A percentile compares a stretch with the other conserved stretches of the same genome.
Conservation (phyloP, 2,888 invertebrate genomes). For the Catocala fraxini region DNA sequence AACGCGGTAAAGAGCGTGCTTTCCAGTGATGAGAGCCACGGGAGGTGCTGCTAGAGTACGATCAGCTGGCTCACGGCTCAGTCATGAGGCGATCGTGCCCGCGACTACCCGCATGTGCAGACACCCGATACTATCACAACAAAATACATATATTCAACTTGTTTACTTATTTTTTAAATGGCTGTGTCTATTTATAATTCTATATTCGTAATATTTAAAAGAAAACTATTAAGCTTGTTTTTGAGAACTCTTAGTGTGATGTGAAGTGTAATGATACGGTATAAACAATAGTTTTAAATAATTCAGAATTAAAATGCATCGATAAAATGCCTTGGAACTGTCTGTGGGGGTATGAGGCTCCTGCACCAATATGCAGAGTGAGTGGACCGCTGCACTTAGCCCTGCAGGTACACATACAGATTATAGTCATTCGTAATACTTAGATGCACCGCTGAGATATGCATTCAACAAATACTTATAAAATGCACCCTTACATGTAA, state of each 20-base stretch:
- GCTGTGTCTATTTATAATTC: slow-evolving; percentile 5
- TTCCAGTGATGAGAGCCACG: slow-evolving; percentile 26
- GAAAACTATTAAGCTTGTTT: background rate
- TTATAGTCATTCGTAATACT: background rate
- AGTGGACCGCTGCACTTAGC: slow-evolving; percentile 77
- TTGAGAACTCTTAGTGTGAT: slow-evolving; percentile 13
- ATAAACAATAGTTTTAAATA: slow-evolving; percentile 14
- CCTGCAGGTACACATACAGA: slow-evolving; percentile 66
- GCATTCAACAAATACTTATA: background rate
- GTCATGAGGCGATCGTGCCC: slow-evolving; percentile 66
- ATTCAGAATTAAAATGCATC: slow-evolving; percentile 53
- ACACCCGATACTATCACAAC: slow-evolving; percentile 16
- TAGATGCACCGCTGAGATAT: background rate
- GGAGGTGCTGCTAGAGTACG: slow-evolving; percentile 46
- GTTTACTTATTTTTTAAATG: slow-evolving; percentile 15
- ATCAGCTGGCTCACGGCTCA: slow-evolving; percentile 65
- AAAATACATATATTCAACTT: slow-evolving; percentile 14
- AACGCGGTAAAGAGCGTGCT: slow-evolving; percentile 14
- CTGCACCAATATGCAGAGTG: slow-evolving; percentile 78
- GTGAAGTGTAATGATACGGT: slow-evolving; percentile 36
- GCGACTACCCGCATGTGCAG: slow-evolving; percentile 57
- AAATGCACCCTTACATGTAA: no score
- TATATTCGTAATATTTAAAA: slow-evolving; percentile 2
- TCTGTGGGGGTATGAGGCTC: slow-evolving; percentile 82
- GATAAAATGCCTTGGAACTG: slow-evolving; percentile 84